Evolutionary conservation across 2,888 invertebrate genomes (phyloP).

Genomic region (Spialia ferax): DNA sequence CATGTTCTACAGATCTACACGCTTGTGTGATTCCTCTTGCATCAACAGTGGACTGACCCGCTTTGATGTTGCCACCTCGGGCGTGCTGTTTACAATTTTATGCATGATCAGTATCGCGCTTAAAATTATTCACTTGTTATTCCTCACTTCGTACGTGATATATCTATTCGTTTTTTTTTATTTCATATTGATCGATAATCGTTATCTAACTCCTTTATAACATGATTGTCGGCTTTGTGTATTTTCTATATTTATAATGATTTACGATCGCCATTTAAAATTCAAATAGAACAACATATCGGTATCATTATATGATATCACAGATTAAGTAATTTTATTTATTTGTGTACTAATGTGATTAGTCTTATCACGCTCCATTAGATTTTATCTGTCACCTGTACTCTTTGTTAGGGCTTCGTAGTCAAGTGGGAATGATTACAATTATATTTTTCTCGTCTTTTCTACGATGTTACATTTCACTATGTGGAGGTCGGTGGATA

Average conservation of each 20-base stretch:
- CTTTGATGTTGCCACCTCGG: slow-evolving; percentile 43
- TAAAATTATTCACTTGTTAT: slow-evolving; percentile 21
- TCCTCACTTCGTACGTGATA: slow-evolving; percentile 5
- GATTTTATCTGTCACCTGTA: not conserved
- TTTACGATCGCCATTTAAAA: slow-evolving; percentile 20
- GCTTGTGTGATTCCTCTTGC: slow-evolving; percentile 52
- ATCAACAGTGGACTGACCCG: slow-evolving; percentile 41
- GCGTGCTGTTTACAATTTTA: slow-evolving; percentile 41
- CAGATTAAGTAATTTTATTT: slow-evolving; percentile 9
- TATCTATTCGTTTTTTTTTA: not conserved
- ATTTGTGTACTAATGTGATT: slow-evolving; percentile 6
- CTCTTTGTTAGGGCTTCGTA: not conserved
- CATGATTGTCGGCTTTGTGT: not conserved
- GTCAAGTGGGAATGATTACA: not conserved
- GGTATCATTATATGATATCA: slow-evolving; percentile 14
- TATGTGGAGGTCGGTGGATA: too few species aligned
- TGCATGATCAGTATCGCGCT: slow-evolving; percentile 30
- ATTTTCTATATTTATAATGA: slow-evolving; percentile 4
- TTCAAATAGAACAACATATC: slow-evolving; percentile 19
- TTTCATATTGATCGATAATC: slow-evolving; percentile 25
- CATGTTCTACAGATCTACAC: slow-evolving; percentile 54
- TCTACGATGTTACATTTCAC: too few species aligned
- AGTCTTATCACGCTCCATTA: not conserved
- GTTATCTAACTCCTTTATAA: slow-evolving; percentile 19
- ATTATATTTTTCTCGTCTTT: too few species aligned